phyloP scores from a whole-genome alignment of 1,140 invertebrate species.

The Homarus americanus region DNA sequence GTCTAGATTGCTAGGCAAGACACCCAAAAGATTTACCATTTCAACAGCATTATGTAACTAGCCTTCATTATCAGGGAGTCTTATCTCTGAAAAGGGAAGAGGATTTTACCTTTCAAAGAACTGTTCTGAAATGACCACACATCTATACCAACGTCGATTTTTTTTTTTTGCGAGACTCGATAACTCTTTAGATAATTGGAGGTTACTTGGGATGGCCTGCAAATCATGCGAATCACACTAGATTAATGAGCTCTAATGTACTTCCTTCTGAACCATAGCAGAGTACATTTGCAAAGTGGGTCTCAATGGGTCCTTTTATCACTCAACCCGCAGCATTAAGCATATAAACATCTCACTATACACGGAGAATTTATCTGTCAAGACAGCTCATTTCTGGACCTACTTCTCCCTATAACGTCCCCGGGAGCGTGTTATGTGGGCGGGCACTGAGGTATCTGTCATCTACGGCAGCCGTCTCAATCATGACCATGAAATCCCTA shows the following conservation, averaged over 20 bases:
- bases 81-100: background rate
- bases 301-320: background rate
- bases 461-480: conserved; percentile 26
- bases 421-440: background rate
- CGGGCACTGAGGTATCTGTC: background rate
- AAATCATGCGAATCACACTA: conserved; percentile 29
- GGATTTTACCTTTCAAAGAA: background rate
- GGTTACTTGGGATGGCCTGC: conserved; percentile 8
- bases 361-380: background rate
- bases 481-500: conserved; percentile 40
- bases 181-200: conserved; percentile 15
- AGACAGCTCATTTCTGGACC: background rate
- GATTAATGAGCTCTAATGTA: conserved; percentile 34
- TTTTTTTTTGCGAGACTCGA: conserved; percentile 10
- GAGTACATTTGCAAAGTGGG: background rate
- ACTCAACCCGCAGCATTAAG: background rate
- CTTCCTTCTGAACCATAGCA: conserved; percentile 14
- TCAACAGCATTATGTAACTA: background rate
- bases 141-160: background rate
- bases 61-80: background rate
- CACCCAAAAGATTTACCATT: background rate
- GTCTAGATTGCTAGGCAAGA: background rate
- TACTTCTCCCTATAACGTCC: background rate
- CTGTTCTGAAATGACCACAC: background rate
- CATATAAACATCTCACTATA: background rate